Evolutionary conservation across 2,888 invertebrate species (phyloP), one percentile per base, ranked within the genome.

Genomic region (Spisula solida): DNA sequence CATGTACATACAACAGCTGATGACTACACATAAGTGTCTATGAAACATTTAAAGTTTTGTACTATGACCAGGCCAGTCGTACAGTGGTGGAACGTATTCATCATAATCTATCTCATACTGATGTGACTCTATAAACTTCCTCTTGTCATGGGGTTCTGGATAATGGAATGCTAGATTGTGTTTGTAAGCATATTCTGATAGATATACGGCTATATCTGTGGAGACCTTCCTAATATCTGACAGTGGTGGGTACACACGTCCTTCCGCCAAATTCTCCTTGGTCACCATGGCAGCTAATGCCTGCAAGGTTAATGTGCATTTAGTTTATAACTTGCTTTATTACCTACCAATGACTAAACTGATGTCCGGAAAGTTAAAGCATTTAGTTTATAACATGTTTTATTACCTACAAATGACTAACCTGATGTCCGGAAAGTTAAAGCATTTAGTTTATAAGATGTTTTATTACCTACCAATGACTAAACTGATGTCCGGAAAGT

Each of bases 161-260:
- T 97, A 97, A 82, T 96, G 95, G 20, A 97, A 96, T 1, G 97
- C 97, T 51, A 97, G 92, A 75, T 96, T 95, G 85, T 96, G 92
- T 93, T 97, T 97, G 96, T 98, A 99, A 0, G 98, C 98, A 96
- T 98, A 98, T 87, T 98, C 98, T 81, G 98, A 98, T 88, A 99
- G 97, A 95, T 97, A 97, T 56, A 97, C 97, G 31, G 99, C 99
- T 95, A 99, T 99, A 96, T 98, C 97, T 83, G 99, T 97, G 0
- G 99, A 99, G 95, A 99, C 98, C 90, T 98, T 97, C 94, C 98
- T 98, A 93, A 99, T 99, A 90, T 97, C 97, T 66, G 97, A 97
- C n/a, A 99, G 97, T 0, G 99, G 99, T n/a, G 99, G 99, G 97
- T 99, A 99, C 85, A 99, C 97, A 93, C 99, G 98, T 88, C 99